These are phyloP conservation scores for Recurvirostra avosetta DNA, from an alignment of 2,113 vertebrate species.

Conservation along the genomic window DNA sequence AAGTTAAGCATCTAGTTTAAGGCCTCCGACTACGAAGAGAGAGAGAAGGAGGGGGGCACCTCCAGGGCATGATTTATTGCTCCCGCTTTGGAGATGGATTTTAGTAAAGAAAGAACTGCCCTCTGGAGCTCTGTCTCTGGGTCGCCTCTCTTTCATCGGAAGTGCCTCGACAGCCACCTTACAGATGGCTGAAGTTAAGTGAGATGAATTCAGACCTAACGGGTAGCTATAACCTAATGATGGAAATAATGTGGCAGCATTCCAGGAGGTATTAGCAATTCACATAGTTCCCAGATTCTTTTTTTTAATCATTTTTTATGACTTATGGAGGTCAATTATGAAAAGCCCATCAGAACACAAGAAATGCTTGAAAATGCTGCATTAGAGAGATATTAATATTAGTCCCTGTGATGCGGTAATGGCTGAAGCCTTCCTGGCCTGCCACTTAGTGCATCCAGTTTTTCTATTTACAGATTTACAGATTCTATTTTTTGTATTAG, in stretches of 20 bases:
- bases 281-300: slow-evolving; percentile 40
- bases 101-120: background rate
- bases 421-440: background rate
- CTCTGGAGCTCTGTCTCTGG: background rate
- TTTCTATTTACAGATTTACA: slow-evolving; percentile 44
- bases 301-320: slow-evolving; percentile 23
- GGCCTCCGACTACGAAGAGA: background rate
- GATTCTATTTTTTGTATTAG: slow-evolving; percentile 37
- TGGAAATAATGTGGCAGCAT: slow-evolving; percentile 36
- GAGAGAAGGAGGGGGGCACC: background rate
- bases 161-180: background rate
- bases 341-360: slow-evolving; percentile 49
- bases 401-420: slow-evolving; percentile 4
- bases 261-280: slow-evolving; percentile 50
- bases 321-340: slow-evolving; percentile 42
- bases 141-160: background rate
- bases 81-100: background rate
- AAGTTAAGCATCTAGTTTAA: background rate
- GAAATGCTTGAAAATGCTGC: slow-evolving; percentile 42
- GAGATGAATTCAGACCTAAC: slow-evolving; percentile 27
- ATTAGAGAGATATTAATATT: slow-evolving; percentile 56
- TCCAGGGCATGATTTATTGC: background rate
- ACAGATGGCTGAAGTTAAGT: background rate
- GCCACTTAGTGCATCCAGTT: slow-evolving; percentile 20
- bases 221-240: slow-evolving; percentile 17